A percentile compares a stretch with the other conserved stretches of the same genome.
These are phyloP conservation scores for Phengaris arion DNA, from an alignment of 2,888 invertebrate species.

Conservation along the genomic window DNA sequence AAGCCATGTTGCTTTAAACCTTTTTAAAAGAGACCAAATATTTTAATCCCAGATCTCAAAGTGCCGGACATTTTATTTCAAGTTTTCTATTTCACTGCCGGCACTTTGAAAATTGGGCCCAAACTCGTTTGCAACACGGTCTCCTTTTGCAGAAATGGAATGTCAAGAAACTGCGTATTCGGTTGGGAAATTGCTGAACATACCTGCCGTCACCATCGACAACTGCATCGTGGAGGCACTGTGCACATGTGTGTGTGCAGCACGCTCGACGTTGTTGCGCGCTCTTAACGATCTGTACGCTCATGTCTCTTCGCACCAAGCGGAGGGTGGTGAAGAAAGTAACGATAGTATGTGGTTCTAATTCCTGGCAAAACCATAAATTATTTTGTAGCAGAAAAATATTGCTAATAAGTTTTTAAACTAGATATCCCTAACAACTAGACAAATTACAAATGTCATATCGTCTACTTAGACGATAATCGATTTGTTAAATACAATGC, in stretches of 20 bases:
- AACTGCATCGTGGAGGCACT: slow-evolving; percentile 71
- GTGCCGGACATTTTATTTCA: no score
- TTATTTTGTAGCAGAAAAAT: neutral
- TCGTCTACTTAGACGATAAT: no score
- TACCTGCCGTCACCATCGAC: slow-evolving; percentile 76
- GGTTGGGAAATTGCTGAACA: slow-evolving; percentile 60
- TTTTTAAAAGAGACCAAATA: no score
- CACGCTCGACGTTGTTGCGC: slow-evolving; percentile 48
- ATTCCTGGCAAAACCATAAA: neutral
- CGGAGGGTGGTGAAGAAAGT: slow-evolving; percentile 52
- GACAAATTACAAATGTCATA: no score
- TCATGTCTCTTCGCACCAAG: slow-evolving; percentile 43
- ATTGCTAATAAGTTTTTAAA: no score
- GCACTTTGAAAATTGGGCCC: neutral
- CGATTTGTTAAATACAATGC: no score
- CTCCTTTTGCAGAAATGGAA: slow-evolving; percentile 53
- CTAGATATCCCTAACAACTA: no score
- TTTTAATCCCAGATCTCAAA: no score
- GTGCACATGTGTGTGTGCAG: slow-evolving; percentile 49
- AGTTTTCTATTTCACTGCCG: no score
- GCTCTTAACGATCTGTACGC: slow-evolving; percentile 59
- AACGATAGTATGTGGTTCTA: neutral
- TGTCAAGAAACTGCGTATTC: slow-evolving; percentile 67
- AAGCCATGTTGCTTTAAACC: no score
- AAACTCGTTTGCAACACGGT: neutral